Evolutionary conservation across 1,140 invertebrate genomes (phyloP), one percentile per base, ranked within the genome.

Genomic region (Chrysomallon squamiferum): DNA sequence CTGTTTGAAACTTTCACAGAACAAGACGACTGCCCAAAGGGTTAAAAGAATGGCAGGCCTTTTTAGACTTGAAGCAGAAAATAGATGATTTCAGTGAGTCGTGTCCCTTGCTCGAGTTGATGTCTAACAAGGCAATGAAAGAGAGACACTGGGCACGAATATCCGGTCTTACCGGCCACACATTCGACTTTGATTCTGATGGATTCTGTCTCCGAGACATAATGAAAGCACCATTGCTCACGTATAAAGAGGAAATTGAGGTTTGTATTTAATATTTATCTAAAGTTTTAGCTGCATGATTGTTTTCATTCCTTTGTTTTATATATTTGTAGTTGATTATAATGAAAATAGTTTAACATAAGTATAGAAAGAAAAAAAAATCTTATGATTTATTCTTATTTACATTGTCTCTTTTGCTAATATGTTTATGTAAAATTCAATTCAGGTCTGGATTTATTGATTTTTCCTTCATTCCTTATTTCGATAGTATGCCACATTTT

Each of bases 41-140:
- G 1, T 84, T 97, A 5, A 96, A 97, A 86, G 95, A 97, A 84
- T 98, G 96, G 96, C 95, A 95, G 5, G 96, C 96, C 0, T 98
- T 96, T 84, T 92, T 93, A 77, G 95, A 95, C 1, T 85, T 98
- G 33, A 97, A 97, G 81, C 94, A 96, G 74, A 97, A 94, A 1
- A 96, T 98, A 59, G 96, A 98, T 78, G 95, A 98, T 79, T 98
- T 98, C 81, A 97, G 95, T 83, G 96, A 97, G 78, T 95, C 96
- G 90, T 96, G 95, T 82, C 95, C 95, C 0, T 85, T 97, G 6
- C 85, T 98, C 59, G 96, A 97, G 85, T 83, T 97, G 66, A 97
- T 97, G 95, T 93, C 95, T 0, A 98, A 98, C 85, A 96, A 95
- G 86, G 95, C 95, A 0, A 97, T 98, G 95, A 97, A 97, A 83